Percentiles rank a stretch among this genome's conserved stretches.
These are phyloP conservation scores for Diadumene lineata DNA, from an alignment of 92 coral and sea anemone species.

Conservation along the genomic window DNA sequence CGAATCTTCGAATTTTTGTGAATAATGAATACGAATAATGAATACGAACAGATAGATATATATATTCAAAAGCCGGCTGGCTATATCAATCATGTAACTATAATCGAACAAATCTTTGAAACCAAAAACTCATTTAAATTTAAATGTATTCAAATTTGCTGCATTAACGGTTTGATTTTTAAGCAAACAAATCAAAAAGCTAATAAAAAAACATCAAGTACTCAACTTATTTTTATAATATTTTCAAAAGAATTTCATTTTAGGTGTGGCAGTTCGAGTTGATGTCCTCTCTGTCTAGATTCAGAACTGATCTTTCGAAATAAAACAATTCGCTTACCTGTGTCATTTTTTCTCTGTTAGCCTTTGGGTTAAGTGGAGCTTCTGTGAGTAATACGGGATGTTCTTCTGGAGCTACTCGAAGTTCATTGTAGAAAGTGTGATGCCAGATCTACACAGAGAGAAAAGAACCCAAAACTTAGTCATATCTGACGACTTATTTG, in stretches of 20 bases:
- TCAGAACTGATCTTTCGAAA: background rate
- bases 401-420: conserved; percentile 97
- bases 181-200: background rate
- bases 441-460: conserved; percentile 83
- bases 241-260: background rate
- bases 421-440: conserved; percentile 98
- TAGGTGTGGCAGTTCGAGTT: background rate
- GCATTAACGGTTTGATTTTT: background rate
- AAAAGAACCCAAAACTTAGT: background rate
- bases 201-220: background rate
- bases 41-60: no score
- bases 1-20: background rate
- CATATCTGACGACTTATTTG: background rate
- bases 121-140: background rate
- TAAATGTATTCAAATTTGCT: background rate
- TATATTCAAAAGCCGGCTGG: background rate
- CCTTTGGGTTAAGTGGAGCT: conserved; percentile 98
- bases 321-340: conserved; percentile 57
- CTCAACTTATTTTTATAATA: background rate
- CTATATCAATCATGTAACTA: background rate
- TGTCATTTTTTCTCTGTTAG: conserved; percentile 99
- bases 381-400: conserved; percentile 96
- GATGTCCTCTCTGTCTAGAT: background rate
- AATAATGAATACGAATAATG: no score
- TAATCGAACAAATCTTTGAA: background rate